These are phyloP conservation scores for Ceratitis capitata DNA, from an alignment of 1,140 invertebrate species.

Conservation along the genomic window DNA sequence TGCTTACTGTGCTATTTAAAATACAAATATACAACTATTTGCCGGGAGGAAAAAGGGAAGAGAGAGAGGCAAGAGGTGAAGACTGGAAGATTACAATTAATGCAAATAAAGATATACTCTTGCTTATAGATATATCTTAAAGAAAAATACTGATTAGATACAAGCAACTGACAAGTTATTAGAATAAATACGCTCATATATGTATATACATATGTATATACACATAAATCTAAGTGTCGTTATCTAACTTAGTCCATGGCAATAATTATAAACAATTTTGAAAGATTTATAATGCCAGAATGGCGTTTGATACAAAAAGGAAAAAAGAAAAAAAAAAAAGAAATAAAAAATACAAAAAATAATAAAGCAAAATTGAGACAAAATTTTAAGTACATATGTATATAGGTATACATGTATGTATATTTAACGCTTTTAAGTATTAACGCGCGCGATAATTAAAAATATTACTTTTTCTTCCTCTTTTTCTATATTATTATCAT, in stretches of 20 bases:
- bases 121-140: constrained; percentile 1
- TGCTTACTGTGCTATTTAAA: constrained; percentile 23
- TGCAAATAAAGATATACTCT: background rate
- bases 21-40: no score
- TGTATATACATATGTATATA: background rate
- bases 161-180: background rate
- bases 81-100: background rate
- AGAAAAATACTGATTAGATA: constrained; percentile 6
- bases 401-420: background rate
- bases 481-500: constrained; percentile 20
- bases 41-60: no score
- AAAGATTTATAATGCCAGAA: constrained; percentile 25
- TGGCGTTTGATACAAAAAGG: constrained; percentile 20
- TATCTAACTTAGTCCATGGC: constrained; percentile 3
- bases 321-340: background rate
- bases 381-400: no score
- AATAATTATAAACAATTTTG: constrained; percentile 38
- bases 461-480: background rate
- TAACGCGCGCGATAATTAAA: constrained; percentile 14
- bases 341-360: background rate
- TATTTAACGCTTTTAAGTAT: background rate
- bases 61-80: no score
- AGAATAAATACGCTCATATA: background rate
- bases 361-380: background rate
- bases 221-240: background rate